phyloP scores from a whole-genome alignment of 2,888 invertebrate species.

The Acrocera orbiculus region DNA sequence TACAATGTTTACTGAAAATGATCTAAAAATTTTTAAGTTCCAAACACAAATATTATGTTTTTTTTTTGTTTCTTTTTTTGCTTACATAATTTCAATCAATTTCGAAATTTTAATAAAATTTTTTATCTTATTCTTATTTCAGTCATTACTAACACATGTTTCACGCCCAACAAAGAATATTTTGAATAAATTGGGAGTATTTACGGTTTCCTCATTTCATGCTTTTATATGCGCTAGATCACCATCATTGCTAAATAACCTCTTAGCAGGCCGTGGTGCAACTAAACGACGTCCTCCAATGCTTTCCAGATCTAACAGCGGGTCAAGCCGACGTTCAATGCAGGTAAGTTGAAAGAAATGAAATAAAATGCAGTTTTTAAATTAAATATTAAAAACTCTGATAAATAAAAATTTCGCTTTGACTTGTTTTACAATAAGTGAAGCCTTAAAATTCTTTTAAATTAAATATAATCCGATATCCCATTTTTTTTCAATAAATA shows the following conservation, averaged over 20 bases:
- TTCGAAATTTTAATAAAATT: no score
- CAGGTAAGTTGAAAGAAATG: slow-evolving; percentile 56
- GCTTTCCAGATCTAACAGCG: slow-evolving; percentile 75
- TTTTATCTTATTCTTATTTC: no score
- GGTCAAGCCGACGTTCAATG: slow-evolving; percentile 70
- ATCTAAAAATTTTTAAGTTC: no score
- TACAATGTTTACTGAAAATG: no score
- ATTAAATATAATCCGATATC: no score
- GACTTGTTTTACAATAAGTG: no score
- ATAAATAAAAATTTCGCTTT: no score
- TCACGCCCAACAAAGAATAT: slow-evolving; percentile 89
- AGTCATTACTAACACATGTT: slow-evolving; percentile 89
- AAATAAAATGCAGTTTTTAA: no score
- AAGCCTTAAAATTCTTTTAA: no score
- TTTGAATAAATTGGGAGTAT: slow-evolving; percentile 86
- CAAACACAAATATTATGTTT: not conserved
- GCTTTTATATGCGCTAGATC: slow-evolving; percentile 94
- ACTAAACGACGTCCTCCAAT: slow-evolving; percentile 81
- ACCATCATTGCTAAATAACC: slow-evolving; percentile 79
- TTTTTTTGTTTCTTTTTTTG: slow-evolving; percentile 7
- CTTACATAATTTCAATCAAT: slow-evolving; percentile 11
- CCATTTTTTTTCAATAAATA: no score
- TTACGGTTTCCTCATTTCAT: slow-evolving; percentile 95
- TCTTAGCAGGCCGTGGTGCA: slow-evolving; percentile 77
- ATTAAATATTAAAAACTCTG: no score